Evolutionary conservation across 1,140 invertebrate genomes (phyloP).

Genomic region (Homarus americanus): DNA sequence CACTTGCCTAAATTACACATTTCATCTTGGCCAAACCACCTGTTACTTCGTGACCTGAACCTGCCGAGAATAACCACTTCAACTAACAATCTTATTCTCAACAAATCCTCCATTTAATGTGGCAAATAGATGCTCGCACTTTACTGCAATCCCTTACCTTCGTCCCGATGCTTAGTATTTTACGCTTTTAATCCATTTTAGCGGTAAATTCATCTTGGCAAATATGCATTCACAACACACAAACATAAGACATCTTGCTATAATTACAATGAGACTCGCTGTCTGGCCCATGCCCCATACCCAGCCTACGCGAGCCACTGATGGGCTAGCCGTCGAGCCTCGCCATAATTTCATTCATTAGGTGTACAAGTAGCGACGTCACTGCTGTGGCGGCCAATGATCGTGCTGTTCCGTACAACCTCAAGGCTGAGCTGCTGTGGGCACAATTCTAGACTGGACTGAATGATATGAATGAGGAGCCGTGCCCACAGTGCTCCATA

Average conservation of each 20-base stretch:
- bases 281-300: not conserved
- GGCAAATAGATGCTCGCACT: not conserved
- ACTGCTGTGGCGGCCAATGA: conserved; percentile 45
- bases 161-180: conserved; percentile 48
- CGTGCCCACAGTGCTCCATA: conserved; percentile 11
- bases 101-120: not conserved
- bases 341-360: conserved; percentile 67
- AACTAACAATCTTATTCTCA: conserved; percentile 5
- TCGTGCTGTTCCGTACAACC: conserved; percentile 31
- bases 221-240: conserved; percentile 54
- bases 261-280: conserved; percentile 66
- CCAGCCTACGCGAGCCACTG: conserved; percentile 1
- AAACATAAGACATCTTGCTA: conserved; percentile 61
- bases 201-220: conserved; percentile 49
- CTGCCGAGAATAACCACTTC: conserved; percentile 38
- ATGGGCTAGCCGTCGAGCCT: conserved; percentile 47
- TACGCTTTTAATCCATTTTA: conserved; percentile 59
- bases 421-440: conserved; percentile 28
- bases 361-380: conserved; percentile 55
- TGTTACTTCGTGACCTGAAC: conserved; percentile 40
- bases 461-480: conserved; percentile 41
- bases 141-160: conserved; percentile 45
- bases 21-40: conserved; percentile 45
- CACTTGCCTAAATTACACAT: conserved; percentile 39
- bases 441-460: conserved; percentile 44